Evolutionary conservation across 1,140 invertebrate species (phyloP).

Genomic region (Onthophagus taurus): DNA sequence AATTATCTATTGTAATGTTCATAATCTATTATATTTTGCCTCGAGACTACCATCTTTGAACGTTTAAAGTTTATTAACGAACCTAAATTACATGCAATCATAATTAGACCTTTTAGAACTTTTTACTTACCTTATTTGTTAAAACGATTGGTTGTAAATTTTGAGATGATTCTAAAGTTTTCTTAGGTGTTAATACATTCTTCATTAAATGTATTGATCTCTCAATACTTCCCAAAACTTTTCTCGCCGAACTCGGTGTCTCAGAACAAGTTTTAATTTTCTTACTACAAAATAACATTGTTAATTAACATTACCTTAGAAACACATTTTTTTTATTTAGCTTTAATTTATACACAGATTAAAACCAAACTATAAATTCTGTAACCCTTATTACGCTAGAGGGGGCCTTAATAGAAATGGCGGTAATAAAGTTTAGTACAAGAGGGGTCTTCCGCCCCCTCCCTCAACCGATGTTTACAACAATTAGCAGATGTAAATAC

Average conservation of each 20-base stretch:
- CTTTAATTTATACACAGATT: too few species aligned
- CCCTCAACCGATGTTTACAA: constrained; percentile 23
- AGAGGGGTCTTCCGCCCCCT: too few species aligned
- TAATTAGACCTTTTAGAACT: neutral
- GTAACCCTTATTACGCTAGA: too few species aligned
- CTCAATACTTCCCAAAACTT: constrained; percentile 61
- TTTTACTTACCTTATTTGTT: constrained; percentile 40
- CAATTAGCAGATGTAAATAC: constrained; percentile 15
- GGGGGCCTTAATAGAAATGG: too few species aligned
- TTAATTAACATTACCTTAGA: too few species aligned
- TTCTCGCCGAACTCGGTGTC: constrained; percentile 46
- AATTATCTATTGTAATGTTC: too few species aligned
- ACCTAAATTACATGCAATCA: neutral
- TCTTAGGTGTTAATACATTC: constrained; percentile 60
- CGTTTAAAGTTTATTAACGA: neutral
- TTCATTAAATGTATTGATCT: constrained; percentile 56
- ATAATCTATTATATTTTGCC: neutral
- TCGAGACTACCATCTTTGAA: neutral
- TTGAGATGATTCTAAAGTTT: too few species aligned
- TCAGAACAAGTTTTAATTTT: too few species aligned
- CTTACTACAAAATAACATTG: neutral
- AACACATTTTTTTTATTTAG: too few species aligned
- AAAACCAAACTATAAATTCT: too few species aligned
- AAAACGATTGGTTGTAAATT: constrained; percentile 35
- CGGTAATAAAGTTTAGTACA: too few species aligned